Percentiles rank a stretch among this genome's conserved stretches.
phyloP scores from a whole-genome alignment of 2,888 invertebrate genomes.

The Lasioglossum pauxillum region DNA sequence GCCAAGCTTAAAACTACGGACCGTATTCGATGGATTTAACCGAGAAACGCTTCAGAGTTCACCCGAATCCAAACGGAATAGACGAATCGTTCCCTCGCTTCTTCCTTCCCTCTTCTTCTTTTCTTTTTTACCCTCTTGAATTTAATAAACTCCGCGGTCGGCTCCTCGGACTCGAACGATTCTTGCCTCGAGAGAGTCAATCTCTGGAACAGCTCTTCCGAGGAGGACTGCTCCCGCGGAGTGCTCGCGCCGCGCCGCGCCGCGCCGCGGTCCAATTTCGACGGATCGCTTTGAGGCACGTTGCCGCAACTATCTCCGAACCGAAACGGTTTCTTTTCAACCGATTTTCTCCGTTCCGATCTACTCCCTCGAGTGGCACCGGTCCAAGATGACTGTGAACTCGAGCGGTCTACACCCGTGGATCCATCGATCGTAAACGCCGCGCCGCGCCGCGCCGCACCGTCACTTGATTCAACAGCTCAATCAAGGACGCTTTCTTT shows the following conservation, averaged over 20 bases:
- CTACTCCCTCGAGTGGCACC: background rate
- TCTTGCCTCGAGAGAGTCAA: constrained; percentile 35
- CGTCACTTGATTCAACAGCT: background rate
- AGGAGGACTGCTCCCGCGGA: constrained; percentile 38
- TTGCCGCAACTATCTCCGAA: constrained; percentile 32
- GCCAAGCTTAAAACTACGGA: background rate
- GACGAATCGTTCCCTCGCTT: background rate
- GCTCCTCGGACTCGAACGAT: constrained; percentile 36
- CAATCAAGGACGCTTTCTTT: background rate
- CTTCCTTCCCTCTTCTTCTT: background rate
- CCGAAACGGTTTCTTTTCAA: constrained; percentile 10
- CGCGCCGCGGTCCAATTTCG: constrained; percentile 70
- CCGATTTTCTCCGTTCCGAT: constrained; percentile 58
- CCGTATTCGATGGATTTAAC: background rate
- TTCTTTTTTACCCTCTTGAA: constrained; percentile 21
- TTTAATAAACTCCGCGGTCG: constrained; percentile 51
- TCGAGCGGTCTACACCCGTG: constrained; percentile 14
- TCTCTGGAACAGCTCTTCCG: constrained; percentile 42
- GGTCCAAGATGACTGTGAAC: background rate
- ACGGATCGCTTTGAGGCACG: constrained; percentile 72
- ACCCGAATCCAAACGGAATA: background rate
- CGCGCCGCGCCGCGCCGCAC: too few relatives aligned
- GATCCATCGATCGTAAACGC: background rate
- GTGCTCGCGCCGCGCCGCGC: background rate
- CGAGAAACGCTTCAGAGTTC: background rate